Base-by-base conservation (phyloP, 2,888 invertebrate species). In the Achlya flavicornis region DNA sequence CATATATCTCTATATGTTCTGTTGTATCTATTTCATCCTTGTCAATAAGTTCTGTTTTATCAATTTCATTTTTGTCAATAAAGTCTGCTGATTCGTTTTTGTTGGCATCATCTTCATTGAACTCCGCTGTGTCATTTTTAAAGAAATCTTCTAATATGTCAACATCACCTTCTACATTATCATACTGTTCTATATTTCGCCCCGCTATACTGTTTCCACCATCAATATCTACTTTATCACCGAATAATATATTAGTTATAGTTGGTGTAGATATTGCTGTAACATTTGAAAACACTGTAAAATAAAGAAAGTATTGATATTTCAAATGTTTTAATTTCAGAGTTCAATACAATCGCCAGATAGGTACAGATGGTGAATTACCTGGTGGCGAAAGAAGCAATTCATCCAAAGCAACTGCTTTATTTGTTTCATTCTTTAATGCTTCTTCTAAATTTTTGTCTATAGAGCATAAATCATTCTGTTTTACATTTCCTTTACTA, bases 181-280 rank as follows among this genome's bases (percentile, higher is more conserved):
- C 65, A 41, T 66, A 78, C 43, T 75, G 66, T 64, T 80, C 80
- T 57, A 73, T 78, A 57, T 66, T 66, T 48, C 71, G 70, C 38
- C 72, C 74, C 0, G 69, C 62, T 63, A 70, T 68, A 12, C 60
- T 66, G 62, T 72, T 16, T 46, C 70, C 61, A 46, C 61, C 26
- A 58, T 65, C 43, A 72, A 62, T 41, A n/a, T 83, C 79, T 1
- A 79, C 61, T 71, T 80, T 81, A 11, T 77, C 79, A 5, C 90
- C 91, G 71, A 91, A 92, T 12, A 92, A 69, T 73, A 92, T 88
- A n/a, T 88, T 87, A 41, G 78, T 81, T 67, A 92, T 90, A 7
- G 85, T 79, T 4, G 92, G 91, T 3, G 92, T 92, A 0, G 88
- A 83, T 1, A 83, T 80, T 26, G 75, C 83, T 46, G 86, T 83